A percentile compares a stretch with the other conserved stretches of the same genome.
These are phyloP conservation scores for Drosophila busckii DNA, from an alignment of 1,140 invertebrate genomes.

Conservation along the genomic window DNA sequence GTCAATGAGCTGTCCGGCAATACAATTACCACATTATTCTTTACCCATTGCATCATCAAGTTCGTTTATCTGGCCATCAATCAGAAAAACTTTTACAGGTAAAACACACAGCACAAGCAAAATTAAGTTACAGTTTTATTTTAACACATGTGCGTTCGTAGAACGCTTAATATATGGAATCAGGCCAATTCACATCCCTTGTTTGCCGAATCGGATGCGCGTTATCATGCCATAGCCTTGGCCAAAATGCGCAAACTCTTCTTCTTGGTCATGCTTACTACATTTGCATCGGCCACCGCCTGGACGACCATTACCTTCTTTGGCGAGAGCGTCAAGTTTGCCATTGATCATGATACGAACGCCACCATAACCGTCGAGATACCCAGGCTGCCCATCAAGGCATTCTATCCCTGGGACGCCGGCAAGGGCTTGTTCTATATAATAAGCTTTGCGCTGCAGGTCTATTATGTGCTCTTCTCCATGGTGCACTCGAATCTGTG, in stretches of 20 bases:
- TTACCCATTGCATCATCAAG: conserved; percentile 88
- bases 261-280: conserved; percentile 83
- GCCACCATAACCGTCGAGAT: conserved; percentile 84
- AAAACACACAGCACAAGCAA: too few species aligned
- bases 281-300: conserved; percentile 81
- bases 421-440: conserved; percentile 84
- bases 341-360: conserved; percentile 86
- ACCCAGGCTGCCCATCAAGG: conserved; percentile 86
- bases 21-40: conserved; percentile 89
- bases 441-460: conserved; percentile 84
- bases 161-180: conserved; percentile 88
- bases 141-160: conserved; percentile 36
- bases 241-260: conserved; percentile 88
- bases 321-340: conserved; percentile 85
- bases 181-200: conserved; percentile 89
- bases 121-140: background rate
- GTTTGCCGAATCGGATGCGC: conserved; percentile 89
- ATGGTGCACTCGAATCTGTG: conserved; percentile 86
- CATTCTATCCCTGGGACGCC: conserved; percentile 88
- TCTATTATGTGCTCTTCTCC: conserved; percentile 87
- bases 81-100: conserved; percentile 88
- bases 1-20: conserved; percentile 89
- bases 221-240: conserved; percentile 86
- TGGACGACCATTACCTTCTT: conserved; percentile 89
- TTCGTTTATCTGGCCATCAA: conserved; percentile 85